phyloP scores from a whole-genome alignment of 2,888 invertebrate species.

The Idaea biselata region DNA sequence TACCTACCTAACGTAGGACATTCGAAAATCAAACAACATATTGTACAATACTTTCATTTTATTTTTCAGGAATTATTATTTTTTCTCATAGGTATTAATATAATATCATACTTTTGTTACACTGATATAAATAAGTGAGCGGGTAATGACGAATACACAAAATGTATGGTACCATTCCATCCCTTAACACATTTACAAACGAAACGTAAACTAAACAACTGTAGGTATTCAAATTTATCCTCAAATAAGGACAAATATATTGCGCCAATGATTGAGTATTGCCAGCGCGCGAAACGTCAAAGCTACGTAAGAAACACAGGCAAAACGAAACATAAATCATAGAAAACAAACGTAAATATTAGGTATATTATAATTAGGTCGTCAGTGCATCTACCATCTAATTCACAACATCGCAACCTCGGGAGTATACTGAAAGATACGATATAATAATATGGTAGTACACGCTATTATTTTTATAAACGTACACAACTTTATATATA shows the following conservation, averaged over 20 bases:
- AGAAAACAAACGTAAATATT: conserved; percentile 35
- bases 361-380: conserved; percentile 43
- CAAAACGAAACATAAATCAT: conserved; percentile 28
- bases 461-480: conserved; percentile 56
- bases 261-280: conserved; percentile 4
- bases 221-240: conserved; percentile 11
- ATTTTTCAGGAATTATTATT: conserved; percentile 75
- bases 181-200: conserved; percentile 5
- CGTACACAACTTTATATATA: conserved; percentile 56
- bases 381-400: conserved; percentile 51
- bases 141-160: conserved; percentile 69
- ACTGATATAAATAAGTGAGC: conserved; percentile 66
- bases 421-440: conserved; percentile 40
- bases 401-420: conserved; percentile 42
- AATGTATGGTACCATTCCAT: conserved; percentile 34
- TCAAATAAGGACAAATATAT: not conserved
- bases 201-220: conserved; percentile 12
- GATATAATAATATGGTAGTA: conserved; percentile 61
- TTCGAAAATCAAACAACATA: conserved; percentile 52
- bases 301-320: conserved; percentile 40
- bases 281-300: conserved; percentile 15
- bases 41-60: conserved; percentile 67
- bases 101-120: conserved; percentile 74
- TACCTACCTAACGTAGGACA: not conserved
- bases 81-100: conserved; percentile 62